phyloP scores from a whole-genome alignment of 2,888 invertebrate species.

The Halocaridina rubra region DNA sequence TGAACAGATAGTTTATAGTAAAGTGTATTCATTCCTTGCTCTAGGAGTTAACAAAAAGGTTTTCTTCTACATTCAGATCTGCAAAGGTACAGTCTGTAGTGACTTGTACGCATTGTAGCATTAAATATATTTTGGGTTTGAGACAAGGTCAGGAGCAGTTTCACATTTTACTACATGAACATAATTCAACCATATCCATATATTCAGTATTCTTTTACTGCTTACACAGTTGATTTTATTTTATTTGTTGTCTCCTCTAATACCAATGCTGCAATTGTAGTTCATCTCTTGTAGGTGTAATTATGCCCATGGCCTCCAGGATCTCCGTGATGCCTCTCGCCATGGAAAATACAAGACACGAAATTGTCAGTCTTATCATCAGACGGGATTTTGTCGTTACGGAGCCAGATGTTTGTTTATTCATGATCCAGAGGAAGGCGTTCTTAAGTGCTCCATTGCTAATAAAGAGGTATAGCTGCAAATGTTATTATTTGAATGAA shows the following conservation, averaged over 20 bases:
- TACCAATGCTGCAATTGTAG: too few relatives aligned
- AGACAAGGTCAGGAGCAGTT: too few relatives aligned
- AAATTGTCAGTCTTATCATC: conserved; percentile 62
- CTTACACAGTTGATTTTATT: neutral
- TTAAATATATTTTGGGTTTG: too few relatives aligned
- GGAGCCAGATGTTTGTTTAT: conserved; percentile 62
- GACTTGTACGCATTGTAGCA: neutral
- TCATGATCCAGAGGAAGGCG: conserved; percentile 62
- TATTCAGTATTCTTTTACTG: neutral
- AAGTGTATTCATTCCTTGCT: too few relatives aligned
- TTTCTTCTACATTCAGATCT: too few relatives aligned
- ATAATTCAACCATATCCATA: neutral
- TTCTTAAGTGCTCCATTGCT: conserved; percentile 60
- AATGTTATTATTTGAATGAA: too few relatives aligned
- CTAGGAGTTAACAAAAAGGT: too few relatives aligned
- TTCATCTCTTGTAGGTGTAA: conserved; percentile 46
- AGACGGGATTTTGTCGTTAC: conserved; percentile 60
- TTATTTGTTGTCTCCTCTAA: neutral
- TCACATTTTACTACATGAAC: neutral
- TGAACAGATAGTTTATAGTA: too few relatives aligned
- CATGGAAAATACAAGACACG: conserved; percentile 63
- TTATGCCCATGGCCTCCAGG: conserved; percentile 58
- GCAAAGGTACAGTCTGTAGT: neutral
- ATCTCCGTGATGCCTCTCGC: conserved; percentile 46
- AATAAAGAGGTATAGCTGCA: conserved; percentile 53